Percentiles rank a stretch among this genome's conserved stretches.
Evolutionary conservation across 2,888 invertebrate genomes (phyloP).

Genomic region (Quadroppia sp.): DNA sequence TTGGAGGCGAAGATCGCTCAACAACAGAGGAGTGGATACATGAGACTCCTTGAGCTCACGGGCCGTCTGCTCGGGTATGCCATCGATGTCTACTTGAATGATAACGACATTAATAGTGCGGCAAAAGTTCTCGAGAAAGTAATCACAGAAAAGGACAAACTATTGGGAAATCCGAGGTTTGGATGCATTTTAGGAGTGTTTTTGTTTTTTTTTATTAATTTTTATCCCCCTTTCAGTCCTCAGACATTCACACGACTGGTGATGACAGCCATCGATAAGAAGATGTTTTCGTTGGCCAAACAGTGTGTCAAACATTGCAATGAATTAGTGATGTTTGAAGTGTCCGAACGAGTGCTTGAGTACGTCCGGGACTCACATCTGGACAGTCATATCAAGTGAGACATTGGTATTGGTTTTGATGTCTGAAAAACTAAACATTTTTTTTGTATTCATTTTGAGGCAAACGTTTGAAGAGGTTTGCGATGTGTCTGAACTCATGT

Average conservation of each 20-base stretch:
- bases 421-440: background rate
- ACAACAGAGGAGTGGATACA: no score
- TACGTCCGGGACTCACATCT: background rate
- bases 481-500: background rate
- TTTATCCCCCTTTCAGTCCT: slow-evolving; percentile 25
- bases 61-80: slow-evolving; percentile 59
- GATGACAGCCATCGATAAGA: background rate
- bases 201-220: background rate
- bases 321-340: slow-evolving; percentile 29
- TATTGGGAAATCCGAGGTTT: slow-evolving; percentile 55
- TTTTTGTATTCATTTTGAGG: background rate
- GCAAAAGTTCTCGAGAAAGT: slow-evolving; percentile 58
- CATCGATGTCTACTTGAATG: slow-evolving; percentile 54
- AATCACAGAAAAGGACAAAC: slow-evolving; percentile 56
- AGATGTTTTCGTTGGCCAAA: slow-evolving; percentile 6
- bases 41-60: no score
- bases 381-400: background rate
- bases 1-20: slow-evolving; percentile 22
- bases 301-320: slow-evolving; percentile 15
- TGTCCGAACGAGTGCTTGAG: background rate
- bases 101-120: slow-evolving; percentile 59
- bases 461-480: background rate
- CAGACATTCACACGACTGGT: slow-evolving; percentile 6
- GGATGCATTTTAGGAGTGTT: background rate
- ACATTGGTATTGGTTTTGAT: background rate